A percentile compares a stretch with the other conserved stretches of the same genome.
These are phyloP conservation scores for Leptarthrus brevirostris DNA, from an alignment of 2,888 invertebrate genomes.

Conservation along the genomic window DNA sequence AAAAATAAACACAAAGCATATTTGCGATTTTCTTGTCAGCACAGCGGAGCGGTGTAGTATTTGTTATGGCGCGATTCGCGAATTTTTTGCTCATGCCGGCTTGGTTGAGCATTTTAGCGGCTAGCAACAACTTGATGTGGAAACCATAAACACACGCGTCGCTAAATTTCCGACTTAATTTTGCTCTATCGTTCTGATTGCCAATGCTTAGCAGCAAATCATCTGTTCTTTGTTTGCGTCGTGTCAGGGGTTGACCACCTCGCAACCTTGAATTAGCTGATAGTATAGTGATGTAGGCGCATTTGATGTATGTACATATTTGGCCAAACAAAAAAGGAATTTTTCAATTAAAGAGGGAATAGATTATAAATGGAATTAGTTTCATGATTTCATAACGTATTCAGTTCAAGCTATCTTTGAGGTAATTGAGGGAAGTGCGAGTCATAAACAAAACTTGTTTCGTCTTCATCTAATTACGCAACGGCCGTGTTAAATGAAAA, in stretches of 20 bases:
- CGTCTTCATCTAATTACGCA: neutral
- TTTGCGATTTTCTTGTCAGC: too few species aligned
- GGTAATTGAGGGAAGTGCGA: neutral
- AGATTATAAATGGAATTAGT: neutral
- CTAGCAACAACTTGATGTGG: neutral
- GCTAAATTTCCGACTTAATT: constrained; percentile 7
- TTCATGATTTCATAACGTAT: neutral
- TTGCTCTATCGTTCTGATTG: constrained; percentile 10
- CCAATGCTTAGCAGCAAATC: constrained; percentile 11
- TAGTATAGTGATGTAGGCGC: neutral
- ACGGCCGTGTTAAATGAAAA: neutral
- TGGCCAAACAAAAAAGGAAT: too few species aligned
- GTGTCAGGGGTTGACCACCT: constrained; percentile 17
- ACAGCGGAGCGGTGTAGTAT: neutral
- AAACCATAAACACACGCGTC: neutral
- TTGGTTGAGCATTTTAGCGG: neutral
- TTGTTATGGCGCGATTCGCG: constrained; percentile 1
- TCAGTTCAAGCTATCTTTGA: neutral
- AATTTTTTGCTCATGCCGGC: constrained; percentile 1
- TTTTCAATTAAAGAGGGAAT: too few species aligned
- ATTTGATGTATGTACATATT: neutral
- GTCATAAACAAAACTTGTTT: neutral
- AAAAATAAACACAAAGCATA: constrained; percentile 22
- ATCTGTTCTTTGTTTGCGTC: constrained; percentile 26
- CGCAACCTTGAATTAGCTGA: constrained; percentile 1